A percentile compares a stretch with the other conserved stretches of the same genome.
phyloP scores from a whole-genome alignment of 1,140 invertebrate species.

The Pseudomyrmex flavicornis region DNA sequence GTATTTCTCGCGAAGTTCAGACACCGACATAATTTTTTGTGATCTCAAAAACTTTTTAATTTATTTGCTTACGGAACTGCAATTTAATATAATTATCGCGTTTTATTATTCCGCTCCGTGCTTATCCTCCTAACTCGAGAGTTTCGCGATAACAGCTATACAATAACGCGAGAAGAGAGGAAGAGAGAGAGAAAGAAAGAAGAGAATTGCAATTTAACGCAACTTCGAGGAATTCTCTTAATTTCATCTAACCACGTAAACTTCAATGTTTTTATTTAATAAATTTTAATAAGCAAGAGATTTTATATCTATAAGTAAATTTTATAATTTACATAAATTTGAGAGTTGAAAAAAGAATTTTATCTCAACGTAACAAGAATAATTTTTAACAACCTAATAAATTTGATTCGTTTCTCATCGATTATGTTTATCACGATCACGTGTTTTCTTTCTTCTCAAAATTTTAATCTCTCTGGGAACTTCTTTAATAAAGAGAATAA shows the following conservation, averaged over 20 bases:
- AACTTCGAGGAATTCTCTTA: not conserved
- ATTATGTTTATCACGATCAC: no score
- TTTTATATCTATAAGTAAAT: no score
- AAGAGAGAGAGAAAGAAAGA: no score
- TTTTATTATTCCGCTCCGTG: constrained; percentile 31
- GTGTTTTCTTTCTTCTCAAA: not conserved
- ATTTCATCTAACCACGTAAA: not conserved
- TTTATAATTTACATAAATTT: no score
- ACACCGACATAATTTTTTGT: constrained; percentile 25
- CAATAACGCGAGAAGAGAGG: not conserved
- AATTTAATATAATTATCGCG: constrained; percentile 39
- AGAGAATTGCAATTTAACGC: not conserved
- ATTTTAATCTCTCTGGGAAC: no score
- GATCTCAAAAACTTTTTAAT: constrained; percentile 19
- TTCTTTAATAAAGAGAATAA: not conserved
- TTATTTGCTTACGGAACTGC: constrained; percentile 22
- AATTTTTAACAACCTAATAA: not conserved
- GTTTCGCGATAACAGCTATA: not conserved
- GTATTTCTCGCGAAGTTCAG: not conserved
- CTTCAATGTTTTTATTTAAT: not conserved
- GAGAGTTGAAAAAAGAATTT: no score
- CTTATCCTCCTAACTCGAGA: not conserved
- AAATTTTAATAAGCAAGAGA: not conserved
- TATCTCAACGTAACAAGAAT: no score
- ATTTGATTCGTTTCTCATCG: not conserved